A percentile compares a stretch with the other conserved stretches of the same genome.
Conservation (phyloP, 2,888 invertebrate genomes). For the Tanytarsus gracilentus region DNA sequence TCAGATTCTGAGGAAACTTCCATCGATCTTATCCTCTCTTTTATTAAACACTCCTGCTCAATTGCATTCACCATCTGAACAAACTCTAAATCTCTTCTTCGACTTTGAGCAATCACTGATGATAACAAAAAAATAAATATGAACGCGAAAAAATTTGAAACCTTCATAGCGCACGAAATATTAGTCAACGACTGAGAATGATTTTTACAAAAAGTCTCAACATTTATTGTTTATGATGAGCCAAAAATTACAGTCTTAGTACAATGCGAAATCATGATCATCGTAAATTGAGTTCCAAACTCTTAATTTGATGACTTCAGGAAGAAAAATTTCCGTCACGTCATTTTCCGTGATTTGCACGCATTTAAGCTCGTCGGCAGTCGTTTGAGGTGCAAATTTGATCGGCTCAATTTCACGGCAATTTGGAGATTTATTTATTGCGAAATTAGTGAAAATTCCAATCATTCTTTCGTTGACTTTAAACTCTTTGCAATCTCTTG, state of each 20-base stretch:
- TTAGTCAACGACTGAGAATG: no score
- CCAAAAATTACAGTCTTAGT: neutral
- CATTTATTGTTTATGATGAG: no score
- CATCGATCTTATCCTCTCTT: neutral
- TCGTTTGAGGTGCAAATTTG: neutral
- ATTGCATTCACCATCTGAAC: no score
- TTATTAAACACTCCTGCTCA: neutral
- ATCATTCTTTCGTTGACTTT: neutral
- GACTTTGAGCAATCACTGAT: no score
- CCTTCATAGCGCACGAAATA: no score
- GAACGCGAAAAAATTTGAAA: no score
- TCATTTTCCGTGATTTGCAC: neutral
- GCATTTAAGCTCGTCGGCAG: neutral
- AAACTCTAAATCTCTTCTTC: no score
- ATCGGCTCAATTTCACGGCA: conserved; percentile 31
- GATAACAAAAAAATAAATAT: no score
- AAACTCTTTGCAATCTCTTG: neutral
- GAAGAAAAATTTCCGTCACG: neutral
- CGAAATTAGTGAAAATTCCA: conserved; percentile 35
- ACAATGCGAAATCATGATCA: neutral
- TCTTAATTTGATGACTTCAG: neutral
- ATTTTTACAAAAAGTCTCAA: no score
- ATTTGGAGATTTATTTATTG: conserved; percentile 39
- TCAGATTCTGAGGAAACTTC: neutral
- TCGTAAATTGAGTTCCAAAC: conserved; percentile 5